These are phyloP conservation scores for Cherax quadricarinatus DNA, from an alignment of 1,140 invertebrate species.

Conservation along the genomic window DNA sequence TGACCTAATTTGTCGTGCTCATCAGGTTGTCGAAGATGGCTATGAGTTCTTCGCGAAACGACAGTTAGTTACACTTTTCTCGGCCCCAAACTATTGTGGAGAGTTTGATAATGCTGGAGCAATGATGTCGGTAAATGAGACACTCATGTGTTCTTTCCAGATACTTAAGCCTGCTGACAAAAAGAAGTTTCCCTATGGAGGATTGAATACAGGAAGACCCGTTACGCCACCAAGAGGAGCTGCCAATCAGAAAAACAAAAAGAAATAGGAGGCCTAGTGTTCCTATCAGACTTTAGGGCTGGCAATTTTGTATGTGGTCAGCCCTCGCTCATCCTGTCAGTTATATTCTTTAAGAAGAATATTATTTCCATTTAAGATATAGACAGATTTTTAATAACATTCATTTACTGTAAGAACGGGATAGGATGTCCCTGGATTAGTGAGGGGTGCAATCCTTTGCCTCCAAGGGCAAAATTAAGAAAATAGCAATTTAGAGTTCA, in stretches of 20 bases:
- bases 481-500: slow-evolving; percentile 18
- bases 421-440: slow-evolving; percentile 14
- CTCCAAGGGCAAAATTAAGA: slow-evolving; percentile 25
- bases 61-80: slow-evolving; percentile 86
- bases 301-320: slow-evolving; percentile 13
- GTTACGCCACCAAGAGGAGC: slow-evolving; percentile 88
- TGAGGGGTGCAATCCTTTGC: slow-evolving; percentile 16
- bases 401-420: not conserved
- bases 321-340: slow-evolving; percentile 34
- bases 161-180: slow-evolving; percentile 80
- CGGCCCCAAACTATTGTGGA: slow-evolving; percentile 91
- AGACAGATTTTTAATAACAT: slow-evolving; percentile 12
- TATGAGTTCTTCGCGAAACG: slow-evolving; percentile 87
- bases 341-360: slow-evolving; percentile 4
- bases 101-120: slow-evolving; percentile 91
- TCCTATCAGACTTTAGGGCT: slow-evolving; percentile 38
- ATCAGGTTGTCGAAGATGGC: slow-evolving; percentile 91
- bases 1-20: slow-evolving; percentile 97
- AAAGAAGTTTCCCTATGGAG: slow-evolving; percentile 81
- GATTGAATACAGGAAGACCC: slow-evolving; percentile 79
- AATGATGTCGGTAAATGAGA: slow-evolving; percentile 91
- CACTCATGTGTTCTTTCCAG: slow-evolving; percentile 87
- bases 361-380: slow-evolving; percentile 10
- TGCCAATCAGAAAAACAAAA: slow-evolving; percentile 76
- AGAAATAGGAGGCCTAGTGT: slow-evolving; percentile 70